Conservation (phyloP, 2,113 vertebrate species). For the Geococcyx californianus region DNA sequence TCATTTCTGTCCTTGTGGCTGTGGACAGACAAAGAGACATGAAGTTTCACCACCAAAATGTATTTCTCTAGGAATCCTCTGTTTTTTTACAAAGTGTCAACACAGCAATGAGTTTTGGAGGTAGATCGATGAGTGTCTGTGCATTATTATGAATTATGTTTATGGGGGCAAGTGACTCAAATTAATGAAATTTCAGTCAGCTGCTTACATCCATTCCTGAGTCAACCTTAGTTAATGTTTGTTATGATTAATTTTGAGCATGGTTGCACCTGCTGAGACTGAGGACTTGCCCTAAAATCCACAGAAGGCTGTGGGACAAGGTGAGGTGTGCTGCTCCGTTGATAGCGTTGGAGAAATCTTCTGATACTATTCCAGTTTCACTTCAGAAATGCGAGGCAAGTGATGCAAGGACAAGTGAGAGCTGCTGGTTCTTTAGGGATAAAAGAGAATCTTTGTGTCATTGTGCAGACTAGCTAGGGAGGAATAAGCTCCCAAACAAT, state of each 20-base stretch:
- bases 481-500: not conserved
- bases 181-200: not conserved
- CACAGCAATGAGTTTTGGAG: not conserved
- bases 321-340: not conserved
- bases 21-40: not conserved
- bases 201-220: not conserved
- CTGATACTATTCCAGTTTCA: not conserved
- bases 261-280: not conserved
- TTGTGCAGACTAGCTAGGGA: not conserved
- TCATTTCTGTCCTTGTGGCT: not conserved
- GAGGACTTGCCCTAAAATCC: not conserved
- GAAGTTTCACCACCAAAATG: fast-evolving
- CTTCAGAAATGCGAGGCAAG: not conserved
- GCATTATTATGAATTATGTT: not conserved
- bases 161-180: not conserved
- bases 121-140: not conserved
- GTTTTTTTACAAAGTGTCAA: not conserved
- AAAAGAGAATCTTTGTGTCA: not conserved
- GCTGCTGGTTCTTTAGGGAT: not conserved
- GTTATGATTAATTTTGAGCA: not conserved
- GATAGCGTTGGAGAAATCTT: not conserved
- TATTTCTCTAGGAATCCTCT: not conserved
- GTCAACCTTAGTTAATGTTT: not conserved
- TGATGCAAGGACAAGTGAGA: not conserved
- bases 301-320: fast-evolving